Base-by-base conservation (phyloP, 2,113 vertebrate genomes). In the Cebidichthys violaceus region DNA sequence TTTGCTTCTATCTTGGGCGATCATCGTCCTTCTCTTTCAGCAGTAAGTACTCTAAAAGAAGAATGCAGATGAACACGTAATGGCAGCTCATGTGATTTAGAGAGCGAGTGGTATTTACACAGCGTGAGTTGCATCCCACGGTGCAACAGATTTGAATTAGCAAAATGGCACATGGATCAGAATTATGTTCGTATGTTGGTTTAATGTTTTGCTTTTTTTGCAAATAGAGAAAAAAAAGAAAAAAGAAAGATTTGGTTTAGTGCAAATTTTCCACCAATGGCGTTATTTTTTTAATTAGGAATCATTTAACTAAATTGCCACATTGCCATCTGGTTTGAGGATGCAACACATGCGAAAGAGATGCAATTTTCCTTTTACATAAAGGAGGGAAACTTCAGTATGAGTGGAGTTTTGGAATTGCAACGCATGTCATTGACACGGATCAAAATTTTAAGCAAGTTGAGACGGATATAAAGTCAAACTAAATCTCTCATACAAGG, bases 261-360 rank as follows among this genome's bases (percentile, higher is more conserved):
- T 80, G 90, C 59, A 80, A 20, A 67, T 61, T 76, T 69, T 84
- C 60, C 62, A 64, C 83, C 75, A 71, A 60, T 83, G 57, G 69
- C 85, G 80, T 90, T 90, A 52, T 65, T 84, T 61, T 86, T 90
- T 86, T 92, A 88, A 92, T 90, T 87, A 86, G 87, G 66, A 88
- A 79, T 89, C 69, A 87, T 90, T 92, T 89, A 87, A 83, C 71
- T 83, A 78, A 90, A 92, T 79, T 90, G 86, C 90, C 84, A 75
- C 81, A 81, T 85, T 88, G 84, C 90, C 91, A 92, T 92, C 92
- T 93, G 90, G 68, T 90, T 90, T 87, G 62, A 87, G 70, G 71
- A 89, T 89, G 82, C 90, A 91, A 90, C 77, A 84, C 89, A 89
- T 89, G 75, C 65, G 81, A 83, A 85, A 88, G 75, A 89, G 88